phyloP scores from a whole-genome alignment of 1,140 invertebrate genomes.

The Carcinoscorpius rotundicauda region DNA sequence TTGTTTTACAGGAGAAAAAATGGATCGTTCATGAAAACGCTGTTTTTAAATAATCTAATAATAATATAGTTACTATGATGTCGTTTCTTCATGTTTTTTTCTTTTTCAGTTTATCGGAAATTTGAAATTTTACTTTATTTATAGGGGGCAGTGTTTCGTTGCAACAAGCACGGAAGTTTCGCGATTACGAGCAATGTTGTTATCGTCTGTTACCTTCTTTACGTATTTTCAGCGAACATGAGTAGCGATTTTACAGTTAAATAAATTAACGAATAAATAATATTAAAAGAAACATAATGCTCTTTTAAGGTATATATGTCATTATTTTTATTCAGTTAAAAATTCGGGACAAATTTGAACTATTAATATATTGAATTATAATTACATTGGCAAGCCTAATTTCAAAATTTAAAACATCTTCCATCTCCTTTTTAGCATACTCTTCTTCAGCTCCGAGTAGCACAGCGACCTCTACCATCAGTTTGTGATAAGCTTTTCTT shows the following conservation, averaged over 20 bases:
- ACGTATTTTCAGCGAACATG: no score
- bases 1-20: not conserved
- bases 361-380: slow-evolving; percentile 29
- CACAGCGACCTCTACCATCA: slow-evolving; percentile 46
- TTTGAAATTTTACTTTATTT: no score
- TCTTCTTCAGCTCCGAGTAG: slow-evolving; percentile 50
- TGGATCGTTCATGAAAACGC: no score
- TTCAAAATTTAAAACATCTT: slow-evolving; percentile 70
- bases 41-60: no score
- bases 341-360: slow-evolving; percentile 41
- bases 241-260: no score
- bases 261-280: no score
- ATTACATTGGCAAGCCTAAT: slow-evolving; percentile 54
- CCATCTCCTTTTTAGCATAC: slow-evolving; percentile 47
- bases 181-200: no score
- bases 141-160: not conserved
- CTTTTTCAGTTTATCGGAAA: no score
- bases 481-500: slow-evolving; percentile 61
- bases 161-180: not conserved
- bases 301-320: not conserved
- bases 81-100: no score
- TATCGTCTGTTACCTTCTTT: no score
- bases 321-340: not conserved
- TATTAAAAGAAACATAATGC: no score
- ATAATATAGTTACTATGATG: no score